Evolutionary conservation across 2,797 vertebrate genomes (phyloP).

Genomic region (Acrocephalus scirpaceus): DNA sequence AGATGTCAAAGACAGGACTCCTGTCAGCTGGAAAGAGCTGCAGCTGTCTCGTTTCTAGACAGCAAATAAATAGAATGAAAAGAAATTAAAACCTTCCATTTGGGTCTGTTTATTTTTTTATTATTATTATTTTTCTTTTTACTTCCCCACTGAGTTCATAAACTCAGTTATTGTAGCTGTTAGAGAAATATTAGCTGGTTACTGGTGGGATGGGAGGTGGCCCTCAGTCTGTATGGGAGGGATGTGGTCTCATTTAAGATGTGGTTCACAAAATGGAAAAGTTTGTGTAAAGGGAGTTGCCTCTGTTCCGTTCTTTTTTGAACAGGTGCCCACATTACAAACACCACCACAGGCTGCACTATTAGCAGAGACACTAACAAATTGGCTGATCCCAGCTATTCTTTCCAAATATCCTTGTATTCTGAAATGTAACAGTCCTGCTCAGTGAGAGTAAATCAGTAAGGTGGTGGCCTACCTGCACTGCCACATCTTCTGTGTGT

Average conservation of each 20-base stretch:
- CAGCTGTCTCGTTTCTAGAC: background rate
- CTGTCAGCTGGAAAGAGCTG: background rate
- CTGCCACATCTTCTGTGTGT: background rate
- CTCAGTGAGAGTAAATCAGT: background rate
- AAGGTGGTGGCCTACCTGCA: background rate
- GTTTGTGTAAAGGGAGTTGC: conserved; percentile 57
- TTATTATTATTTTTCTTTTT: background rate
- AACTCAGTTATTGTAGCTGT: background rate
- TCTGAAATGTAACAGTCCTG: background rate
- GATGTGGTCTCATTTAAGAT: conserved; percentile 44
- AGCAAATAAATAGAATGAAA: background rate
- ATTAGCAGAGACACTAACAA: conserved; percentile 1
- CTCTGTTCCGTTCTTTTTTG: conserved; percentile 47
- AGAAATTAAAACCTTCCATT: background rate
- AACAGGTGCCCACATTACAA: conserved; percentile 51
- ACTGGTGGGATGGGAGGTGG: conserved; percentile 2
- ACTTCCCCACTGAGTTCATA: background rate
- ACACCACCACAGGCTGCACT: background rate
- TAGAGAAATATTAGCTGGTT: background rate
- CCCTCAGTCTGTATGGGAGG: background rate
- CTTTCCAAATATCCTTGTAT: background rate
- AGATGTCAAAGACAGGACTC: background rate
- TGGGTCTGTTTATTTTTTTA: background rate
- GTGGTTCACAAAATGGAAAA: conserved; percentile 51
- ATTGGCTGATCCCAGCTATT: background rate